Evolutionary conservation across 2,113 vertebrate genomes (phyloP).

Genomic region (Ranitomeya variabilis): DNA sequence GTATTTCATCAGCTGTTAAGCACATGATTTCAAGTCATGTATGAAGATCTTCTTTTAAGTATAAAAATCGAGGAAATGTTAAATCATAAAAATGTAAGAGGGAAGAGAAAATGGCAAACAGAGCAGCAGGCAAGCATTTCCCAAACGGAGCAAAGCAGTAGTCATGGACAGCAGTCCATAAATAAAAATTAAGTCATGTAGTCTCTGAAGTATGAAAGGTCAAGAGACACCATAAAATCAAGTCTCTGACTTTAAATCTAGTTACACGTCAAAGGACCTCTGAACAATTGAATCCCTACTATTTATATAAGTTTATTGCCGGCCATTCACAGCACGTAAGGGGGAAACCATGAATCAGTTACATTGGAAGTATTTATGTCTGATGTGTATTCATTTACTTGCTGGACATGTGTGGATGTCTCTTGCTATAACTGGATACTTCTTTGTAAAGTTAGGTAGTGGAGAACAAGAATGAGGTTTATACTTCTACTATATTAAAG

Average conservation of each 20-base stretch:
- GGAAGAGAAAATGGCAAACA: not conserved
- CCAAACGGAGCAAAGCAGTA: conserved; percentile 17
- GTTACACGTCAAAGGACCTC: conserved; percentile 33
- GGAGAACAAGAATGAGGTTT: not conserved
- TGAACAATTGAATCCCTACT: conserved; percentile 13
- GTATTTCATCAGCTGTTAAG: not conserved
- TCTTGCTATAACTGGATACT: not conserved
- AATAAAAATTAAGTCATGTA: conserved; percentile 44
- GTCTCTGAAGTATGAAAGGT: conserved; percentile 48
- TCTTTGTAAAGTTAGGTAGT: not conserved
- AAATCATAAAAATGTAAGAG: conserved; percentile 51
- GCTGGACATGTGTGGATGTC: not conserved
- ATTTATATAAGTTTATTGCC: conserved; percentile 29
- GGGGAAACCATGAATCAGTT: conserved; percentile 50
- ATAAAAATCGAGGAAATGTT: conserved; percentile 17
- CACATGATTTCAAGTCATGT: conserved; percentile 7
- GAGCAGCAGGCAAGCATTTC: conserved; percentile 41
- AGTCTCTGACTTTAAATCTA: conserved; percentile 33
- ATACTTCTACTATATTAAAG: not conserved
- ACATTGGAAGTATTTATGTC: conserved; percentile 18
- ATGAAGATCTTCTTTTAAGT: not conserved
- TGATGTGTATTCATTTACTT: not conserved
- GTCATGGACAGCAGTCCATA: conserved; percentile 45
- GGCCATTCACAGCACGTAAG: conserved; percentile 36
- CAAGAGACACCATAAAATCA: conserved; percentile 38